Base-by-base conservation (phyloP, 1,140 invertebrate species). In the Lycorma delicatula region DNA sequence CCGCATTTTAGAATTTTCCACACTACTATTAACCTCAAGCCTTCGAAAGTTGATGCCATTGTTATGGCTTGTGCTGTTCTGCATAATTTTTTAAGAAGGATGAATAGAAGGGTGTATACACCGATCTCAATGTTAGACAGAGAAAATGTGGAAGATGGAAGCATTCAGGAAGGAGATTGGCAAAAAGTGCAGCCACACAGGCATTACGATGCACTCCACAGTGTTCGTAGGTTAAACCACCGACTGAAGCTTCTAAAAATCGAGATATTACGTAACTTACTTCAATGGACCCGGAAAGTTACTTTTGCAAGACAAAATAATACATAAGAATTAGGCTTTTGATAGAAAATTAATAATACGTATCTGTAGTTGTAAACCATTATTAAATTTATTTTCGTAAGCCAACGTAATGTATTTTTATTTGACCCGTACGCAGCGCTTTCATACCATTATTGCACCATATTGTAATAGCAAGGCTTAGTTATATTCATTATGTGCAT, bases 251-350 rank as follows among this genome's bases (percentile, higher is more conserved):
- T 55, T n/a, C 13, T 23, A 34, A n/a, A 7, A 55, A 27, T 23
- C 53, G 34, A 55, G 53, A 55, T 55, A 23, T 55, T 47, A 55
- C 13, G 53, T 55, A 11, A 31, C 46, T 2, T 55, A 55, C 23
- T 55, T 55, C 53, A 55, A 44, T 55, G 34, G 13, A 46, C 53
- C 31, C 46, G 38, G 53, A 55, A 55, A 55, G 7, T 29, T 55
- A 34, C n/a, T 27, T 6, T 55, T 55, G 46, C 34, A 47, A n/a
- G 36, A 55, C 31, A 55, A 7, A 55, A 46, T 31, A 34, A 34
- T 53, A 13, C 25, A 31, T 16, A 53, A 53, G 25, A 29, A 5
- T 51, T 6, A n/a, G n/a, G n/a, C n/a, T n/a, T n/a, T n/a, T n/a
- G n/a, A n/a, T n/a, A n/a, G n/a, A n/a, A n/a, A n/a, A n/a, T n/a